phyloP scores from a whole-genome alignment of 2,113 vertebrate genomes.

The Callipepla squamata region DNA sequence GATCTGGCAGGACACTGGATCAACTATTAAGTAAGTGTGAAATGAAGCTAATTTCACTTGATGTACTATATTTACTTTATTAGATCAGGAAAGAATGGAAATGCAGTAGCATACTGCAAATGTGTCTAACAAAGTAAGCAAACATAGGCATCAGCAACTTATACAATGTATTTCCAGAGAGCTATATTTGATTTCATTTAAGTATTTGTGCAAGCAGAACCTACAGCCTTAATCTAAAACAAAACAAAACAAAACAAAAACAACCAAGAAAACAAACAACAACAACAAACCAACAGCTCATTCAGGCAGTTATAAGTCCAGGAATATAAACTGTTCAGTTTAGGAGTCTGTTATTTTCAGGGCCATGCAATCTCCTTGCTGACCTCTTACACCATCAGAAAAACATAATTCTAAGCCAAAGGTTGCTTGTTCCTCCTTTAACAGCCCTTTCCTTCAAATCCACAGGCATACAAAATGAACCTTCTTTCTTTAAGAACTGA shows the following conservation, averaged over 20 bases:
- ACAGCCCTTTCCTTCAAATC: neutral
- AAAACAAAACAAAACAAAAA: neutral
- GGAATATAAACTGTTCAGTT: neutral
- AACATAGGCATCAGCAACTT: constrained; percentile 33
- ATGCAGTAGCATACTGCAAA: neutral
- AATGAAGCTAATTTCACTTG: constrained; percentile 40
- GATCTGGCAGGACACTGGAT: neutral
- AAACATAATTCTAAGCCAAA: neutral
- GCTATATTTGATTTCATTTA: neutral
- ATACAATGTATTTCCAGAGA: constrained; percentile 3
- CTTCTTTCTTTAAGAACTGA: neutral
- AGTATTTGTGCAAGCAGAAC: constrained; percentile 4
- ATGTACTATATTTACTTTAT: constrained; percentile 42
- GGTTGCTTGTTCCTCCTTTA: neutral
- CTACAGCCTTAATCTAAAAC: neutral
- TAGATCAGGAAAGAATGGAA: constrained; percentile 10
- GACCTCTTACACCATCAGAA: neutral
- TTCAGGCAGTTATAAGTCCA: neutral
- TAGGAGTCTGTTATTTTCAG: neutral
- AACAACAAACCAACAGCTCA: neutral
- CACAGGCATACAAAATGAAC: neutral
- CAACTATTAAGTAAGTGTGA: neutral
- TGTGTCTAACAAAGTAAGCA: constrained; percentile 25
- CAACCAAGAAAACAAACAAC: neutral
- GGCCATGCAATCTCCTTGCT: neutral